Evolutionary conservation across 2,888 invertebrate genomes (phyloP).

Genomic region (Euplagia quadripunctaria): DNA sequence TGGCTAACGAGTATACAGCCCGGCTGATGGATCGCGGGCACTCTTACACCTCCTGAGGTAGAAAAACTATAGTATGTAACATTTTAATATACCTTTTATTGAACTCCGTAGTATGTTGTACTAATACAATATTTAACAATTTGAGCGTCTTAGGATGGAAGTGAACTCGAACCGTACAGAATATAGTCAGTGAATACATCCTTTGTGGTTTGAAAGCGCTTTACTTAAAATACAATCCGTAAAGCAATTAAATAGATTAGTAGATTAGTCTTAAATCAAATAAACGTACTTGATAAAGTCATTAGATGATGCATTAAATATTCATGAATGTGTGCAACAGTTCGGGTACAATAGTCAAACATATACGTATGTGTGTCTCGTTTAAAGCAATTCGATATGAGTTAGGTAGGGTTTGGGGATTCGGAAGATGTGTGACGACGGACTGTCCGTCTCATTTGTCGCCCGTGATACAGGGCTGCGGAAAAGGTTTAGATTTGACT

Average conservation of each 20-base stretch:
- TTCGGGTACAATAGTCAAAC: background rate
- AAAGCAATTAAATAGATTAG: background rate
- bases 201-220: too few relatives aligned
- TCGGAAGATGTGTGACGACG: slow-evolving; percentile 53
- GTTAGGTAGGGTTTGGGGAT: slow-evolving; percentile 61
- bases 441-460: slow-evolving; percentile 61
- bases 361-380: background rate
- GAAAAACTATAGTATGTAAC: too few relatives aligned
- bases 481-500: slow-evolving; percentile 54
- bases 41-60: too few relatives aligned
- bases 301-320: background rate
- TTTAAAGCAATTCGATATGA: slow-evolving; percentile 54
- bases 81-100: too few relatives aligned
- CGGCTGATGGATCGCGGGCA: too few relatives aligned
- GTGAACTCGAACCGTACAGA: too few relatives aligned
- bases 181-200: too few relatives aligned
- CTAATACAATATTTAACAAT: too few relatives aligned
- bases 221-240: background rate
- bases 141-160: too few relatives aligned
- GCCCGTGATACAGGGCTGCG: slow-evolving; percentile 58
- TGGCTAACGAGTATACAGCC: too few relatives aligned
- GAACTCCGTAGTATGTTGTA: too few relatives aligned
- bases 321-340: background rate
- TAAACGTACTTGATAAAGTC: background rate
- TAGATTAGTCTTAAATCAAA: background rate